Evolutionary conservation across 1,140 invertebrate species (phyloP).

Genomic region (Cotesia vestalis): DNA sequence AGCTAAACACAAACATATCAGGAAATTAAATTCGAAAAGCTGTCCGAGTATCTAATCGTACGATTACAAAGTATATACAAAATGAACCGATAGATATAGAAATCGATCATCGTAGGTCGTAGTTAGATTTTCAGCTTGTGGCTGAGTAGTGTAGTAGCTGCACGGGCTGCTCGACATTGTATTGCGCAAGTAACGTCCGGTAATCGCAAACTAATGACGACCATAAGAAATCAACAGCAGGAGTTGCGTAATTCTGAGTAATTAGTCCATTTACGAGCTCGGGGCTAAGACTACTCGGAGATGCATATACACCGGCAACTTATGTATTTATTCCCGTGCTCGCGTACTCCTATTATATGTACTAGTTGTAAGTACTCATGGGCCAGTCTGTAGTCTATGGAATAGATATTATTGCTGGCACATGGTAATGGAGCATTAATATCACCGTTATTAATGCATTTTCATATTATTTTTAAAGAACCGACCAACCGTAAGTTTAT

Average conservation of each 20-base stretch:
- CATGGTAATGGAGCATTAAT: slow-evolving; percentile 45
- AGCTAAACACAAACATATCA: too few relatives aligned
- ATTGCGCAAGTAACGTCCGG: slow-evolving; percentile 47
- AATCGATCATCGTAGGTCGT: slow-evolving; percentile 13
- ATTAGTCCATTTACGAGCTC: slow-evolving; percentile 55
- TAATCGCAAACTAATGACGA: slow-evolving; percentile 49
- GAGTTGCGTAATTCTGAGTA: slow-evolving; percentile 52
- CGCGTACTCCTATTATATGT: too few relatives aligned
- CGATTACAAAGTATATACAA: not conserved
- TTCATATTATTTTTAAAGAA: slow-evolving; percentile 54
- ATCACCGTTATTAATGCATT: slow-evolving; percentile 60
- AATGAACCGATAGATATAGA: not conserved
- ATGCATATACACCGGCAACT: slow-evolving; percentile 21
- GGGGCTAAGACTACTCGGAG: slow-evolving; percentile 20
- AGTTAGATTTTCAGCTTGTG: not conserved
- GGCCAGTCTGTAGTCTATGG: slow-evolving; percentile 17
- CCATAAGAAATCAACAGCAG: slow-evolving; percentile 40
- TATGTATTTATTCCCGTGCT: not conserved
- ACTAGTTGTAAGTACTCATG: too few relatives aligned
- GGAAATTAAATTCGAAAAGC: too few relatives aligned
- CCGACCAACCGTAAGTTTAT: slow-evolving; percentile 46
- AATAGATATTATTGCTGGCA: slow-evolving; percentile 26
- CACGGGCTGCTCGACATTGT: slow-evolving; percentile 43
- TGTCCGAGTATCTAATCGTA: not conserved
- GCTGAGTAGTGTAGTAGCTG: not conserved